Evolutionary conservation across 2,797 vertebrate genomes (phyloP).

Genomic region (Tarsius wallacei): DNA sequence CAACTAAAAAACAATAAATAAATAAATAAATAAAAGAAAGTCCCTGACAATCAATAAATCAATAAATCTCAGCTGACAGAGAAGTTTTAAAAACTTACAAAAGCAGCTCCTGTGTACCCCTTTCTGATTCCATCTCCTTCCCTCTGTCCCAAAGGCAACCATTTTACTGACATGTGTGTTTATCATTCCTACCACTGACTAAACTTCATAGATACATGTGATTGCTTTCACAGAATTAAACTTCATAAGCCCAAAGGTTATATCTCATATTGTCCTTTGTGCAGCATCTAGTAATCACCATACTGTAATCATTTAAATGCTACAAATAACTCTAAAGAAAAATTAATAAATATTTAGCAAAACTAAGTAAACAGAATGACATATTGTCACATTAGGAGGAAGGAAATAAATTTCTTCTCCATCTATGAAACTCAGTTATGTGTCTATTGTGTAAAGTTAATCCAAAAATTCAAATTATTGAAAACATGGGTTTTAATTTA

Average conservation of each 20-base stretch:
- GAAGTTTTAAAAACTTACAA: not conserved
- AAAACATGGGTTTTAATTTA: conserved; percentile 70
- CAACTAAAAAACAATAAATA: no score
- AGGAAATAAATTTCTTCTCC: conserved; percentile 59
- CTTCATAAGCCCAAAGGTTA: conserved; percentile 41
- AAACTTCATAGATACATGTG: conserved; percentile 52
- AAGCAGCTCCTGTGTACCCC: not conserved
- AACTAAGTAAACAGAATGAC: conserved; percentile 71
- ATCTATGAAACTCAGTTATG: conserved; percentile 58
- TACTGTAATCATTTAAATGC: conserved; percentile 40
- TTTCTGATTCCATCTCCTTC: not conserved
- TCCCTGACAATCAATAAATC: not conserved
- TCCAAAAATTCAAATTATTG: conserved; percentile 55
- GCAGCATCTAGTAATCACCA: conserved; percentile 30
- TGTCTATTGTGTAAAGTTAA: not conserved
- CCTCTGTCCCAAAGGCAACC: conserved; percentile 34
- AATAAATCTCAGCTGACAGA: conserved; percentile 38
- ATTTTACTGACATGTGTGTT: not conserved
- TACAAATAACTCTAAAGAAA: conserved; percentile 70
- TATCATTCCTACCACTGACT: conserved; percentile 39
- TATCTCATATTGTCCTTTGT: conserved; percentile 41
- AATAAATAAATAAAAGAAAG: no score
- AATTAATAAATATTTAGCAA: conserved; percentile 77
- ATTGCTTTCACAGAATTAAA: conserved; percentile 67
- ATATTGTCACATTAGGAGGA: conserved; percentile 51